Percentiles rank a stretch among this genome's conserved stretches.
These are phyloP conservation scores for Sitodiplosis mosellana DNA, from an alignment of 1,140 invertebrate species.

Conservation along the genomic window DNA sequence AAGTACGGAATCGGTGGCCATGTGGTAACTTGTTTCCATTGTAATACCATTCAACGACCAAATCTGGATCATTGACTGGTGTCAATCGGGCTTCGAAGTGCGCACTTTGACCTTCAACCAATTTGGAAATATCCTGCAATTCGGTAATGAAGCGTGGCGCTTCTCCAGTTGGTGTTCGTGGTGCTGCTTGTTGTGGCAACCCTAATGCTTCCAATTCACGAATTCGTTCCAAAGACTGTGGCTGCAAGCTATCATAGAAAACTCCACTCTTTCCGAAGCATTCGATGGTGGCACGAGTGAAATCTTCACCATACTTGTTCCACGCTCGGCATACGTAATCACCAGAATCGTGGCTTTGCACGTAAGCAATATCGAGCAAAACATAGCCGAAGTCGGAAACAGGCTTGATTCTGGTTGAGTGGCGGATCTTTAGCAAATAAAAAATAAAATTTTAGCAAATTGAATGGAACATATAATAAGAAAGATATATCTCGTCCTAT, in stretches of 20 bases:
- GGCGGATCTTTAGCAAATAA: too few relatives aligned
- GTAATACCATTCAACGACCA: conserved; percentile 89
- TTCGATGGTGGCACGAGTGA: conserved; percentile 60
- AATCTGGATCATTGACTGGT: conserved; percentile 78
- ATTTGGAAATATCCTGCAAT: conserved; percentile 56
- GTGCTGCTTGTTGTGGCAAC: conserved; percentile 31
- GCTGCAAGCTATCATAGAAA: conserved; percentile 83
- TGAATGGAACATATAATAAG: too few relatives aligned
- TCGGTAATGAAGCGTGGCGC: conserved; percentile 83
- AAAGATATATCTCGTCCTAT: too few relatives aligned
- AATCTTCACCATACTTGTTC: conserved; percentile 82
- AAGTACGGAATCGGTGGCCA: conserved; percentile 85
- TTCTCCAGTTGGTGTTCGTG: conserved; percentile 47
- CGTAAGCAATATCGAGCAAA: conserved; percentile 84
- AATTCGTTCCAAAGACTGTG: conserved; percentile 79
- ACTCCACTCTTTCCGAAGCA: conserved; percentile 76
- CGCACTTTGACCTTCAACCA: conserved; percentile 83
- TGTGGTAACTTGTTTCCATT: conserved; percentile 82
- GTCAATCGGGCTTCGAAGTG: conserved; percentile 84
- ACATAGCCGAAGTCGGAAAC: conserved; percentile 94
- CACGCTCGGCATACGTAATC: conserved; percentile 77
- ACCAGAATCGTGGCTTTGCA: conserved; percentile 83
- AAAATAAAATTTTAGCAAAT: too few relatives aligned
- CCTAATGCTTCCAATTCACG: conserved; percentile 61
- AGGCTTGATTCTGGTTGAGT: conserved; percentile 82